Percentiles rank a stretch among this genome's conserved stretches.
phyloP scores from a whole-genome alignment of 2,888 invertebrate species.

The Oxystoma pomonae region DNA sequence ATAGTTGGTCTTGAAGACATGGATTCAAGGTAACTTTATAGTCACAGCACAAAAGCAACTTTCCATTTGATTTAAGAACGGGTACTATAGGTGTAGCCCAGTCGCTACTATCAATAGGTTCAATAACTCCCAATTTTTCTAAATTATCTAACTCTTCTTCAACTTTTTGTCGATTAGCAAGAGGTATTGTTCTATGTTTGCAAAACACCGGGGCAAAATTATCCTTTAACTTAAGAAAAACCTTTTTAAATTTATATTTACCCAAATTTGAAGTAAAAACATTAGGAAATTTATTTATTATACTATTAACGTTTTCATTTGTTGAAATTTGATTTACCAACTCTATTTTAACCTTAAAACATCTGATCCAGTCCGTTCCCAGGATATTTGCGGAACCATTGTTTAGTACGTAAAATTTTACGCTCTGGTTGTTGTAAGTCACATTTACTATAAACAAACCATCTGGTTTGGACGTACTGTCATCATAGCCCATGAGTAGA shows the following conservation, averaged over 20 bases:
- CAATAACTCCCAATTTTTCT: conserved; percentile 13
- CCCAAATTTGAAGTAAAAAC: conserved; percentile 17
- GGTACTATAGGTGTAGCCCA: conserved; percentile 21
- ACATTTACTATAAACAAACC: too few relatives aligned
- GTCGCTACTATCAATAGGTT: conserved; percentile 5
- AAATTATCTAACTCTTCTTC: conserved; percentile 14
- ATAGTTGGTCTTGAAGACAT: too few relatives aligned
- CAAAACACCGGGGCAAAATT: conserved; percentile 17
- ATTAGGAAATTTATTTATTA: neutral
- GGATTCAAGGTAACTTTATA: conserved; percentile 29
- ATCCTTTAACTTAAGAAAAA: conserved; percentile 5
- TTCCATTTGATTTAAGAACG: conserved; percentile 19
- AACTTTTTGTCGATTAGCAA: conserved; percentile 1
- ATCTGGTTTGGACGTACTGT: neutral
- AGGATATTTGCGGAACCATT: neutral
- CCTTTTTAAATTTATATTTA: conserved; percentile 12
- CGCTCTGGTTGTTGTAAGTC: neutral
- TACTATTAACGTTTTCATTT: too few relatives aligned
- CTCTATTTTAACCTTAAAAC: neutral
- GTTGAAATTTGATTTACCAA: neutral
- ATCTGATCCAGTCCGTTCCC: neutral
- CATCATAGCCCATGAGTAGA: too few relatives aligned
- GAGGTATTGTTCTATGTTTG: neutral
- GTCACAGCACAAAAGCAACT: conserved; percentile 25
- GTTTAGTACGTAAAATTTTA: neutral